Percentiles rank a stretch among this genome's conserved stretches.
These are phyloP conservation scores for Synergus umbraculus DNA, from an alignment of 2,888 invertebrate genomes.

Conservation along the genomic window DNA sequence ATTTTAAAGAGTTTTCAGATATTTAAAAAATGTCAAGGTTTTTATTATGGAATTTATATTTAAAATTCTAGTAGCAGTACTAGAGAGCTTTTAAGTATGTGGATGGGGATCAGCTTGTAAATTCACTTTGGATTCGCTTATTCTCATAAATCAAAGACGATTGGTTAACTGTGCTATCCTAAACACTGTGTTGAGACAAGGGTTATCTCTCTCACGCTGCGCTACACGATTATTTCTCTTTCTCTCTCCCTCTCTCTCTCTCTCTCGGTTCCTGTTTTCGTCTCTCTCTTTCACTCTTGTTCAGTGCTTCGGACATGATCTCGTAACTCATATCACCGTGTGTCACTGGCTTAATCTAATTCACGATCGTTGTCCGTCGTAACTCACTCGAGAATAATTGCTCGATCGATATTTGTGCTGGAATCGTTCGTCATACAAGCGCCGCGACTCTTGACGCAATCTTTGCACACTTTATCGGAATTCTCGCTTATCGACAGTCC, in stretches of 20 bases:
- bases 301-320: slow-evolving; percentile 50
- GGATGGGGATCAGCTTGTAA: background rate
- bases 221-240: slow-evolving; percentile 26
- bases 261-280: slow-evolving; percentile 42
- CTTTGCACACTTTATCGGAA: slow-evolving; percentile 54
- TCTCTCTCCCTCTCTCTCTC: slow-evolving; percentile 6
- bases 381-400: slow-evolving; percentile 74
- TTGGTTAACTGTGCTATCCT: slow-evolving; percentile 22
- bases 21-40: no score
- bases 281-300: slow-evolving; percentile 48
- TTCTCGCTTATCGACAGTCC: slow-evolving; percentile 38
- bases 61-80: no score
- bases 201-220: slow-evolving; percentile 21
- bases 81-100: no score
- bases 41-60: no score
- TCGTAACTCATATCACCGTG: slow-evolving; percentile 71
- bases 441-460: slow-evolving; percentile 56
- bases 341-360: slow-evolving; percentile 74
- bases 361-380: slow-evolving; percentile 70
- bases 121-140: slow-evolving; percentile 8
- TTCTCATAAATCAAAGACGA: slow-evolving; percentile 34
- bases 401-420: slow-evolving; percentile 69
- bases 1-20: no score
- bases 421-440: slow-evolving; percentile 63
- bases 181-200: slow-evolving; percentile 19